phyloP scores from a whole-genome alignment of 2,113 vertebrate species.

The Hylia prasina region DNA sequence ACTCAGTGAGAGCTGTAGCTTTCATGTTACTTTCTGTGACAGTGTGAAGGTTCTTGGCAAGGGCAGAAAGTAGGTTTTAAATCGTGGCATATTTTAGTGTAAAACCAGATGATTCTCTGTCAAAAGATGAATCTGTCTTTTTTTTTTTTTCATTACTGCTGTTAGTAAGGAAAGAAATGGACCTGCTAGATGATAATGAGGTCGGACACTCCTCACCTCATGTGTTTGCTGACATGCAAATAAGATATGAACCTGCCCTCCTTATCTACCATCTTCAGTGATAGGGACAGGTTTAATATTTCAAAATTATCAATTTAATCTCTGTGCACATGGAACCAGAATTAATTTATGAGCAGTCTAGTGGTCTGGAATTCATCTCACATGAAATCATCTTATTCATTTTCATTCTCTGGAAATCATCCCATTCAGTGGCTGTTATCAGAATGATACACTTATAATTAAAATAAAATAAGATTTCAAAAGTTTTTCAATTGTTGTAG shows the following conservation, averaged over 20 bases:
- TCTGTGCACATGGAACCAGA: not conserved
- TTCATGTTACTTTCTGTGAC: conserved; percentile 35
- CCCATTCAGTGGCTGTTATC: not conserved
- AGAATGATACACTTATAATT: not conserved
- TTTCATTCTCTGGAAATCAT: not conserved
- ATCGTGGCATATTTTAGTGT: not conserved
- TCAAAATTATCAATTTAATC: not conserved
- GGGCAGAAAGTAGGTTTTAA: conserved; percentile 5
- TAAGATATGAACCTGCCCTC: not conserved
- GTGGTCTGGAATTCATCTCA: not conserved
- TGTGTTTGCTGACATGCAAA: conserved; percentile 2
- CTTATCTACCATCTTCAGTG: not conserved
- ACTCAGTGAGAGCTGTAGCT: conserved; percentile 11
- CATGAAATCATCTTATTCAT: not conserved
- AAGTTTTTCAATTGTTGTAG: not conserved
- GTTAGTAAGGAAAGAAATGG: not conserved
- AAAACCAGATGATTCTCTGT: not conserved
- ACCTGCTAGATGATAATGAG: not conserved
- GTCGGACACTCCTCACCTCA: not conserved
- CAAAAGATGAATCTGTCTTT: not conserved
- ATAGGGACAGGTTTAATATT: not conserved
- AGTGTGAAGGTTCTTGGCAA: conserved; percentile 39
- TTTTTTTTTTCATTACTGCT: not conserved
- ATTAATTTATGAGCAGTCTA: not conserved
- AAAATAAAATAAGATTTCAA: not conserved